Evolutionary conservation across 2,113 vertebrate species (phyloP), one percentile per base, ranked within the genome.

Genomic region (Aldabrachelys gigantea): DNA sequence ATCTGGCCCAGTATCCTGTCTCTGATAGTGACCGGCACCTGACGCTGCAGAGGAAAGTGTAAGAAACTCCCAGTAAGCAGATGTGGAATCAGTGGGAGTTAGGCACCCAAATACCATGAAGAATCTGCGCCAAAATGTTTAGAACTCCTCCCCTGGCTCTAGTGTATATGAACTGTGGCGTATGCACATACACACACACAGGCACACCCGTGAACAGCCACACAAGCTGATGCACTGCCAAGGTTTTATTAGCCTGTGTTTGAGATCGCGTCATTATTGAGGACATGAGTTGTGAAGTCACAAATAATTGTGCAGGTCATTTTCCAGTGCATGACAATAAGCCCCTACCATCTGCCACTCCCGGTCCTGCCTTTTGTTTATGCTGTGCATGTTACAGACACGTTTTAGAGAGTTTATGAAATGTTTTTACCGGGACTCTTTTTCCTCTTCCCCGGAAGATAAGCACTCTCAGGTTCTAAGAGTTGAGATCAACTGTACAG

Each of bases 361-460:
- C 17, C 10, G 0, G 0, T 3, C 80, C 90, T 49, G 1, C n/a
- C 5, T 59, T 41, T 87, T 65, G 17, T 8, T 59, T 8, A 10
- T 35, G 0, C 27, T 1, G 5, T 35, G 8, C 19, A 1, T 14
- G 78, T 41, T 91, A 62, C 88, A 29, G 56, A 78, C 22, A 31
- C 3, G 35, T 21, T 53, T 57, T 22, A n/a, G 81, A 90, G 56
- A 88, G 75, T 9, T 7, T 59, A 80, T 25, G 27, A 65, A 2
- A 22, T 56, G 31, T 3, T 92, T 52, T 87, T 8, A 53, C 38
- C 19, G 91, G 47, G 38, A 72, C 31, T 27, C 2, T 75, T 89
- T 82, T 25, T 87, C 56, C 79, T 47, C 79, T 94, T 89, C 82
- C 76, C 91, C 89, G 56, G 85, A 72, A 92, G 57, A 75, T 93